Percentiles rank a stretch among this genome's conserved stretches.
These are phyloP conservation scores for Ormyrus thymus DNA, from an alignment of 2,888 invertebrate species.

Conservation along the genomic window DNA sequence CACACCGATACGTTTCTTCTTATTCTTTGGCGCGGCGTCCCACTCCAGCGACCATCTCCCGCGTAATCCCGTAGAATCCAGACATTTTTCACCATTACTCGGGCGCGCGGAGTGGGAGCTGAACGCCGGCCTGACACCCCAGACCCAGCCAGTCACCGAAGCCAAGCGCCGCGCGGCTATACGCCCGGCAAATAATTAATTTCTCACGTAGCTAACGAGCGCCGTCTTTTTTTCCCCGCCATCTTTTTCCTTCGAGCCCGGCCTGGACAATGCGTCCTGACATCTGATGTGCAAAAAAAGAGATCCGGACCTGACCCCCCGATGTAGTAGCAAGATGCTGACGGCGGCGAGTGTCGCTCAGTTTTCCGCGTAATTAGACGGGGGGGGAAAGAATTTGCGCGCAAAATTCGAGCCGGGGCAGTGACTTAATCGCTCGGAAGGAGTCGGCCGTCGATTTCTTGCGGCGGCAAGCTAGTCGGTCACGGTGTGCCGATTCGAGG, in stretches of 20 bases:
- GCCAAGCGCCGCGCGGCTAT: slow-evolving; percentile 59
- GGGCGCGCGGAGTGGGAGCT: slow-evolving; percentile 10
- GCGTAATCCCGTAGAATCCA: slow-evolving; percentile 73
- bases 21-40: slow-evolving; percentile 69
- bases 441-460: slow-evolving; percentile 43
- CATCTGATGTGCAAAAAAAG: slow-evolving; percentile 60
- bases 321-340: too few relatives aligned
- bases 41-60: slow-evolving; percentile 62
- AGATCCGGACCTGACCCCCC: background rate
- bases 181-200: slow-evolving; percentile 73
- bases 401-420: background rate
- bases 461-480: slow-evolving; percentile 50
- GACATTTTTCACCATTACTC: slow-evolving; percentile 75
- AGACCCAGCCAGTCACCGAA: slow-evolving; percentile 55
- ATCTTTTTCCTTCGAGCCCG: slow-evolving; percentile 46
- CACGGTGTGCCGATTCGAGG: slow-evolving; percentile 52
- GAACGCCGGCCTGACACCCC: slow-evolving; percentile 46
- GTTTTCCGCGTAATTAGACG: too few relatives aligned
- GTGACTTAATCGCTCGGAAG: background rate
- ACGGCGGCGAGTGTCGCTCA: too few relatives aligned
- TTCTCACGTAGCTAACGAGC: slow-evolving; percentile 75
- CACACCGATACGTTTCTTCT: slow-evolving; percentile 75
- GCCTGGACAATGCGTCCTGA: slow-evolving; percentile 66
- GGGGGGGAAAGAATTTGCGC: too few relatives aligned
- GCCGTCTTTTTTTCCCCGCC: slow-evolving; percentile 63